phyloP scores from a whole-genome alignment of 2,797 vertebrate genomes.

The Muscicapa comitata region DNA sequence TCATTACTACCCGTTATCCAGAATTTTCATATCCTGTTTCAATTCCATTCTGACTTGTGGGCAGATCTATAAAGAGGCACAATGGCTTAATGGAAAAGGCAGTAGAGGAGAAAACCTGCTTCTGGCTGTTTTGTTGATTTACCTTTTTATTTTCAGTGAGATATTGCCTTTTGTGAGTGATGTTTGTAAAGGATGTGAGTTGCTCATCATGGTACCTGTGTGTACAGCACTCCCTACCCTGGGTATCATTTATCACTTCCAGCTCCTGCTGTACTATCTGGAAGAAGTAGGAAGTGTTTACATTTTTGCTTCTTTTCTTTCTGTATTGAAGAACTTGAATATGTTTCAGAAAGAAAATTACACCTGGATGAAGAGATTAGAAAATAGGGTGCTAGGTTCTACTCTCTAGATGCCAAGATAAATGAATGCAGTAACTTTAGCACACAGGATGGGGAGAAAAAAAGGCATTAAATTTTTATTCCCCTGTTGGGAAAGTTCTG shows the following conservation, averaged over 20 bases:
- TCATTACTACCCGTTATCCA: background rate
- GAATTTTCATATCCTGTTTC: background rate
- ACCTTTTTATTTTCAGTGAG: background rate
- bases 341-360: background rate
- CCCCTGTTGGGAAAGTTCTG: background rate
- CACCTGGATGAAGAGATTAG: background rate
- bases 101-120: background rate
- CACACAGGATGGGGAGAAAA: fast-evolving
- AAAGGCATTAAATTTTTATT: background rate
- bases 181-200: background rate
- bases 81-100: background rate
- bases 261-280: background rate
- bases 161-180: background rate
- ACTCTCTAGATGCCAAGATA: background rate
- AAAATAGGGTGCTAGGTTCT: background rate
- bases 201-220: background rate
- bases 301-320: background rate
- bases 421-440: background rate
- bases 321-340: background rate
- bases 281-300: background rate
- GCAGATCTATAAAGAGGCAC: background rate
- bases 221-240: background rate
- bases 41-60: background rate
- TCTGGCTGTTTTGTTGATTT: background rate
- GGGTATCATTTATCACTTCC: background rate